Percentiles rank a stretch among this genome's conserved stretches.
Evolutionary conservation across 2,113 vertebrate species (phyloP).

Genomic region (Papio anubis): DNA sequence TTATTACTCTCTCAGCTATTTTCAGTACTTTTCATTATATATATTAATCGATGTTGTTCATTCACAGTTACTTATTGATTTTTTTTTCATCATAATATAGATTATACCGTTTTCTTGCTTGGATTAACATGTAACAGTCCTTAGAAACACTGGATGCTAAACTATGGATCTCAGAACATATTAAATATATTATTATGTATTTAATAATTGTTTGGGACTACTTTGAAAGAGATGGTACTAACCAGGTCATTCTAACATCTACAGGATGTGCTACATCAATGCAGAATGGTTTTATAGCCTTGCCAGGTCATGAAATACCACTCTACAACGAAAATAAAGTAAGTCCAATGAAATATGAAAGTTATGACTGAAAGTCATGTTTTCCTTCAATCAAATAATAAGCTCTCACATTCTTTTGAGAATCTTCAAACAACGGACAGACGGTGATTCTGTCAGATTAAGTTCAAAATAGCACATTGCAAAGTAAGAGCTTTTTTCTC

Average conservation of each 20-base stretch:
- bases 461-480: background rate
- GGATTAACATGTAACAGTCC: background rate
- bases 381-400: conserved; percentile 14
- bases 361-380: background rate
- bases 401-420: background rate
- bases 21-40: background rate
- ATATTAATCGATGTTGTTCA: background rate
- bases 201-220: background rate
- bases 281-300: background rate
- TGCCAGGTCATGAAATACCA: background rate
- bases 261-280: background rate
- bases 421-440: background rate
- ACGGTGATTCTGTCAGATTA: background rate
- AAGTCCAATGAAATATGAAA: background rate
- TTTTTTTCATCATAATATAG: background rate
- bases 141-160: background rate
- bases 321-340: background rate
- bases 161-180: background rate
- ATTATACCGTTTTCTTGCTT: background rate
- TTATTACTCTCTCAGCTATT: background rate
- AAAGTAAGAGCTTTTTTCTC: background rate
- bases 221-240: background rate
- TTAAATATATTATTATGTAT: background rate
- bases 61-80: background rate
- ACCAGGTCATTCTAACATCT: background rate